These are phyloP conservation scores for Apotomis capreana DNA, from an alignment of 2,888 invertebrate genomes.

Conservation along the genomic window DNA sequence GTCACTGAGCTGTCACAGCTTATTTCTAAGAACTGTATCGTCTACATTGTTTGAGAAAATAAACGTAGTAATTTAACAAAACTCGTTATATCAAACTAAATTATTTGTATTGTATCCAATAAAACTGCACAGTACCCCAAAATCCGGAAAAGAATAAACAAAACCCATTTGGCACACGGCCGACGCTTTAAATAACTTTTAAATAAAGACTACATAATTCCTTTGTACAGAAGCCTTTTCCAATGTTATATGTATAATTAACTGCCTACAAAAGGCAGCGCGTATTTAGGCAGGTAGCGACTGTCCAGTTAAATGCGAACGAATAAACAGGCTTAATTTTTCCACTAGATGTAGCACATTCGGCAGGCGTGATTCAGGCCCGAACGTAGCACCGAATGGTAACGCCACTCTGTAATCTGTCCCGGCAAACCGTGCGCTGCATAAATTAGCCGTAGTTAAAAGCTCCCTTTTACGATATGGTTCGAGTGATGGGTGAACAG, in stretches of 20 bases:
- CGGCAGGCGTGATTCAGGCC: conserved; percentile 66
- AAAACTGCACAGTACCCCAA: no score
- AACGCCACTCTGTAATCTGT: conserved; percentile 79
- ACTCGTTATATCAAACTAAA: no score
- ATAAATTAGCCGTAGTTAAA: conserved; percentile 81
- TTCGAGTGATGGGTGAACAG: conserved; percentile 12
- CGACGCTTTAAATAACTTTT: no score
- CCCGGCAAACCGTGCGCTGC: conserved; percentile 74
- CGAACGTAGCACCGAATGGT: conserved; percentile 62
- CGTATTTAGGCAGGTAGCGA: not conserved
- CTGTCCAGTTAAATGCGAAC: conserved; percentile 51
- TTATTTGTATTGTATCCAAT: no score
- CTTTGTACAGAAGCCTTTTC: not conserved
- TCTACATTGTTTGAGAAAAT: no score
- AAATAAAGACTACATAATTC: not conserved
- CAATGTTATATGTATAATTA: not conserved
- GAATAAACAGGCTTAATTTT: conserved; percentile 65
- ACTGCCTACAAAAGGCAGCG: not conserved
- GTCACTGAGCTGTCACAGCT: no score
- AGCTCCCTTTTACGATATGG: conserved; percentile 64
- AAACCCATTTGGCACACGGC: not conserved
- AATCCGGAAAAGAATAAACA: no score
- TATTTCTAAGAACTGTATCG: no score
- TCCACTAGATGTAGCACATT: conserved; percentile 63
- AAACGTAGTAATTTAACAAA: no score